Base-by-base conservation (phyloP, 1,140 invertebrate species). In the Calliphora vicina region DNA sequence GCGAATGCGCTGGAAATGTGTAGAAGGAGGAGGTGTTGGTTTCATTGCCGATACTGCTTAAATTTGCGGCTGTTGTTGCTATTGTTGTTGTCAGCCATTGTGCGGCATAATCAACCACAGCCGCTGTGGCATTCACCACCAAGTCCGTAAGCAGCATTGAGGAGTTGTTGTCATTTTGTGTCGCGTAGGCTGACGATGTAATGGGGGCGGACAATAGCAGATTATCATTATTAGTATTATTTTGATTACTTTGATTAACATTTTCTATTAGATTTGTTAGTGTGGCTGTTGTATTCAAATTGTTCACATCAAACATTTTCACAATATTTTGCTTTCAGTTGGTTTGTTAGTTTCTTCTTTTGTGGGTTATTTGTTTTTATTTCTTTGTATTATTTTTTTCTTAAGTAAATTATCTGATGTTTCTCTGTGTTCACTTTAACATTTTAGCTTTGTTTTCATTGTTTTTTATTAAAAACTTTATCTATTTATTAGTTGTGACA, bases 81-180 rank as follows among this genome's bases (percentile, higher is more conserved):
- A 25, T 43, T 43, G 74, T 78, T 2, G 35, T 25, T 25, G 15
- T 45, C 15, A 78, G 10, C 74, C 74, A 78, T 26, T 78, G 74
- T 43, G 74, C n/a, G n/a, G 74, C 35, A 78, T 78, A 78, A 43
- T 78, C 74, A 1, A 43, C 35, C n/a, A 43, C 74, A 43, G 42
- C 10, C 8, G 35, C 74, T 12, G 74, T 43, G 2, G 74, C 20
- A 45, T 78, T 78, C 9, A 45, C 42, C 2, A 43, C 35, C n/a
- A 43, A 10, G 4, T 78, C 35, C 10, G 35, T 78, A 23, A 78
- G 20, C 12, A 76, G 13, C 17, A 26, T 45, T 23, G 74, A 3
- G 4, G 35, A 13, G 74, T 9, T 9, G 4, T 45, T 78, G 35
- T 20, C 8, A 74, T 4, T 17, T 50, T 50, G 45, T 50, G 1